Base-by-base conservation (phyloP, 2,113 vertebrate species). In the Nycticebus coucang region DNA sequence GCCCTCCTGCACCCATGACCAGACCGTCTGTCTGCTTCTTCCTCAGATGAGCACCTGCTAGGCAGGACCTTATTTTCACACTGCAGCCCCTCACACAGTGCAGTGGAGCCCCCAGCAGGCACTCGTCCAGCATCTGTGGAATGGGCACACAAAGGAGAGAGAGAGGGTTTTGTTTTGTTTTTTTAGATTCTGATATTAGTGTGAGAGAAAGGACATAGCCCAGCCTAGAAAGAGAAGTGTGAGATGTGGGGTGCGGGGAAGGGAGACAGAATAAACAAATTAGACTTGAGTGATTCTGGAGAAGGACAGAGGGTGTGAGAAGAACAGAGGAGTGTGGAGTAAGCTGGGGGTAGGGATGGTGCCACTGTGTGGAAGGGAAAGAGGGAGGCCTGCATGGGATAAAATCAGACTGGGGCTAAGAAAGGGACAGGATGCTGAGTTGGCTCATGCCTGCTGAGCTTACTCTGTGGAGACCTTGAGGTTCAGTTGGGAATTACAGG, bases 181-280 rank as follows among this genome's bases (percentile, higher is more conserved):
- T 45, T 80, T 75, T 35, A 30, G n/a, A n/a, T 92, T 95, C 93
- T 86, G 5, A 37, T 92, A 91, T 72, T 78, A 71, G 14, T 55
- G 4, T 45, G 33, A 90, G n/a, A 79, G 64, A 82, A 94, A 24
- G 18, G 5, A 8, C 80, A 53, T 83, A 35, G 50, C 41, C 5
- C 59, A 57, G 60, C 45, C n/a, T 59, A 64, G 33, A 91, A n/a
- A 87, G 81, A 79, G 57, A 91, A 75, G 12, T 30, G 91, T 59
- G 87, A 85, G 72, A 45, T 84, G 21, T 41, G 41, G 41, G 41
- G 5, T 41, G 41, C 3, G 41, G 41, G 41, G 5, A 41, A 41
- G 41, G 41, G 41, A 41, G 41, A 41, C 41, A 41, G 41, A 41
- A 5, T 41, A 41, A 41, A 41, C 41, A 41, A 41, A 41, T 28